phyloP scores from a whole-genome alignment of 2,888 invertebrate genomes.

The Drosophila basisetae region DNA sequence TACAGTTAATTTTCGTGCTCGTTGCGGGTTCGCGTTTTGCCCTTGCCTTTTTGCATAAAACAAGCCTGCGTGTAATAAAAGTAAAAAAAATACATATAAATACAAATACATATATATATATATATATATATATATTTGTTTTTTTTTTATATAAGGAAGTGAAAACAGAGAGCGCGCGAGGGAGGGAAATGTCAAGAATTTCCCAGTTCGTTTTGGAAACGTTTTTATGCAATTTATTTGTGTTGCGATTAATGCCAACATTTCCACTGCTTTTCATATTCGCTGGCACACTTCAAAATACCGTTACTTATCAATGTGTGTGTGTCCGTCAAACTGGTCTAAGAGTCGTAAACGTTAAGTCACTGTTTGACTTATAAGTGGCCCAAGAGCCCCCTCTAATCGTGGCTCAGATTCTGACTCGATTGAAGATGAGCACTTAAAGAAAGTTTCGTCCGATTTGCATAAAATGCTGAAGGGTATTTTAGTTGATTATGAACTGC shows the following conservation, averaged over 20 bases:
- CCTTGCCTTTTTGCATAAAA: constrained; percentile 53
- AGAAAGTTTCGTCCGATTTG: neutral
- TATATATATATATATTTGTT: neutral
- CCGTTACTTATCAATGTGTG: neutral
- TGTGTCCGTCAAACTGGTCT: neutral
- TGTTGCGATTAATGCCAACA: constrained; percentile 62
- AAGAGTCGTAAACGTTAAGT: neutral
- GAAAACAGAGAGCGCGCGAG: neutral
- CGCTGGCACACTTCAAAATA: constrained; percentile 1
- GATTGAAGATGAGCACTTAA: neutral
- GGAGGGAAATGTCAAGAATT: constrained; percentile 52
- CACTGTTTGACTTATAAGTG: neutral
- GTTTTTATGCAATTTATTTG: constrained; percentile 75
- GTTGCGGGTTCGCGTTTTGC: constrained; percentile 53
- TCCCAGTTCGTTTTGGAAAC: constrained; percentile 65
- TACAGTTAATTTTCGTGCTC: constrained; percentile 79
- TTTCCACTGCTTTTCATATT: constrained; percentile 37
- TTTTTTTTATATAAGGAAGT: neutral
- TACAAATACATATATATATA: constrained; percentile 19
- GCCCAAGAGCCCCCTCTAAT: neutral
- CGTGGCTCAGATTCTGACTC: neutral
- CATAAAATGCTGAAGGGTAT: neutral
- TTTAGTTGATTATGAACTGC: neutral
- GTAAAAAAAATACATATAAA: constrained; percentile 1
- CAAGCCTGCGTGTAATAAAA: constrained; percentile 50